Conservation (phyloP, 2,113 vertebrate species). For the Crotalus viridis region DNA sequence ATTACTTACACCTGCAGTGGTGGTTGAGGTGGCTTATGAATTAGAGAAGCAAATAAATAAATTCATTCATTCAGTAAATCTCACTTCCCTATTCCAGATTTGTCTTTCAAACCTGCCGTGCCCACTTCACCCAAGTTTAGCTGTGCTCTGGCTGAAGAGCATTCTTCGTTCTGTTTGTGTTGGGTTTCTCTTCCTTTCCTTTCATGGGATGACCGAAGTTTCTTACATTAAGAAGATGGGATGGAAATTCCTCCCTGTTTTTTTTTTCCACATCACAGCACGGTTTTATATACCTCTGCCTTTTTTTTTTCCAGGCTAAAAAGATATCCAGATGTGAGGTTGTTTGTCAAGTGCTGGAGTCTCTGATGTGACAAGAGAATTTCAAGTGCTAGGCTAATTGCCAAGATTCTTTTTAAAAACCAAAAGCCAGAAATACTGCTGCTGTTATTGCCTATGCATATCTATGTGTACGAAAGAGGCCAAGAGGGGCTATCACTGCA, state of each 20-base stretch:
- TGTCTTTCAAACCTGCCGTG: neutral
- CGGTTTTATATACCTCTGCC: neutral
- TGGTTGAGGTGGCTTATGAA: neutral
- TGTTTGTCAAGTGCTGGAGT: neutral
- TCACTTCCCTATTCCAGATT: neutral
- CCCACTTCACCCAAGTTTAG: neutral
- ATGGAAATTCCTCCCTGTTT: neutral
- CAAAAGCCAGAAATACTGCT: neutral
- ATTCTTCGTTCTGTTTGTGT: neutral
- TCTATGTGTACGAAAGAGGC: neutral
- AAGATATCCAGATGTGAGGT: neutral
- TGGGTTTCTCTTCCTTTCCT: neutral
- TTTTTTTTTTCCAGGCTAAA: neutral
- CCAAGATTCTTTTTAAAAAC: neutral
- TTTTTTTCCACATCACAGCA: neutral
- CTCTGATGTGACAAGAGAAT: neutral
- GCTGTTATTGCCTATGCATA: neutral
- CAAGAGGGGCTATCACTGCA: neutral
- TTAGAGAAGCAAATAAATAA: neutral
- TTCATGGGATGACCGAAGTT: neutral
- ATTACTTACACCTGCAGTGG: neutral
- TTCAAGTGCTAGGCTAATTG: neutral
- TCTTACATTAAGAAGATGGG: neutral
- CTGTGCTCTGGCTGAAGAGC: neutral
- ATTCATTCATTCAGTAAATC: neutral